Evolutionary conservation across 2,888 invertebrate genomes (phyloP).

Genomic region (Drosophila conformis): DNA sequence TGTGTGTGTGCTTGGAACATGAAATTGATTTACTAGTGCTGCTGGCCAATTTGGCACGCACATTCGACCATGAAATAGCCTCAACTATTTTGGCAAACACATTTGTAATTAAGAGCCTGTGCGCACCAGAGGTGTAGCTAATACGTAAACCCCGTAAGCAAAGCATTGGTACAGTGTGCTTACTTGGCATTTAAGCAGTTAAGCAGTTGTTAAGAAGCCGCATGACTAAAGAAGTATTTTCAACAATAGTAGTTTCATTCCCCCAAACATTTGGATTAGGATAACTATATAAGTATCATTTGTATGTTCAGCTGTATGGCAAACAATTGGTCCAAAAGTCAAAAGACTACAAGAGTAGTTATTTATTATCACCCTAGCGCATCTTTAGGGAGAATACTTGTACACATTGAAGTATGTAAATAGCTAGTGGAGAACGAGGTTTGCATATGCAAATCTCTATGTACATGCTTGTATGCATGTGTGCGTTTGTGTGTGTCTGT

Average conservation of each 20-base stretch:
- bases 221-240: neutral
- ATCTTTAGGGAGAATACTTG: neutral
- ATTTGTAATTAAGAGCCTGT: constrained; percentile 65
- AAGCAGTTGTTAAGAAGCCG: neutral
- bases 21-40: constrained; percentile 65
- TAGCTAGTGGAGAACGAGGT: constrained; percentile 7
- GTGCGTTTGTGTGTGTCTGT: neutral
- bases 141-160: constrained; percentile 55
- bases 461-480: neutral
- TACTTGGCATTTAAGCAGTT: constrained; percentile 7
- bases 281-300: neutral
- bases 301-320: neutral
- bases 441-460: constrained; percentile 25
- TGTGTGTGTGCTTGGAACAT: constrained; percentile 38
- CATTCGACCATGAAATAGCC: constrained; percentile 44
- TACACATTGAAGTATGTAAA: neutral
- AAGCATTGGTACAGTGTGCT: constrained; percentile 27
- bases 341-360: neutral
- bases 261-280: neutral
- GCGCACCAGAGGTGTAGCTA: constrained; percentile 57
- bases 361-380: neutral
- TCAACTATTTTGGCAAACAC: constrained; percentile 51
- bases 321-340: neutral
- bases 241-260: neutral
- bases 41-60: constrained; percentile 62